Conservation (phyloP, 2,888 invertebrate species). For the Dasysyrphus albostriatus region DNA sequence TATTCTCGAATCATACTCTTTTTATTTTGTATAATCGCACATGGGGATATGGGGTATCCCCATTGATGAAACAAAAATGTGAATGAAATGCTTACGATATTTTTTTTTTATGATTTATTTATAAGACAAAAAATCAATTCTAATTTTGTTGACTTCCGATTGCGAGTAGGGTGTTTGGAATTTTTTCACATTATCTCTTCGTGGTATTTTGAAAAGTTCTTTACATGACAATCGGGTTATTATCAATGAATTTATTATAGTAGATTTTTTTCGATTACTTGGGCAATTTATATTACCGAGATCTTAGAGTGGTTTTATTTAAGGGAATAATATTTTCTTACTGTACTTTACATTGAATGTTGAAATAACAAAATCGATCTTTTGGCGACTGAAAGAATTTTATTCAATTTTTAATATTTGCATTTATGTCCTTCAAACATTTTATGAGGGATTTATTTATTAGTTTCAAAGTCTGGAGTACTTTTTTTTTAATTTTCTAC, state of each 20-base stretch:
- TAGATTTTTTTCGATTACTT: neutral
- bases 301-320: no score
- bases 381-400: no score
- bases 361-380: no score
- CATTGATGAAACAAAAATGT: constrained; percentile 27
- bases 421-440: no score
- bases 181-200: neutral
- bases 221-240: neutral
- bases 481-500: no score
- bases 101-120: constrained; percentile 3
- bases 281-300: neutral
- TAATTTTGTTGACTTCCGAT: constrained; percentile 2
- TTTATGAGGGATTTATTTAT: no score
- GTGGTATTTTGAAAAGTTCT: neutral
- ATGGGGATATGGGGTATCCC: constrained; percentile 22
- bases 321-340: no score
- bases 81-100: constrained; percentile 44
- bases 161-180: neutral
- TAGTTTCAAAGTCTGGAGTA: no score
- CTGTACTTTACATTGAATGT: no score
- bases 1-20: neutral
- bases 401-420: no score
- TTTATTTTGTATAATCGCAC: constrained; percentile 21
- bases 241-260: neutral
- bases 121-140: constrained; percentile 18